Conservation (phyloP, 1,140 invertebrate species). For the Zophobas morio region DNA sequence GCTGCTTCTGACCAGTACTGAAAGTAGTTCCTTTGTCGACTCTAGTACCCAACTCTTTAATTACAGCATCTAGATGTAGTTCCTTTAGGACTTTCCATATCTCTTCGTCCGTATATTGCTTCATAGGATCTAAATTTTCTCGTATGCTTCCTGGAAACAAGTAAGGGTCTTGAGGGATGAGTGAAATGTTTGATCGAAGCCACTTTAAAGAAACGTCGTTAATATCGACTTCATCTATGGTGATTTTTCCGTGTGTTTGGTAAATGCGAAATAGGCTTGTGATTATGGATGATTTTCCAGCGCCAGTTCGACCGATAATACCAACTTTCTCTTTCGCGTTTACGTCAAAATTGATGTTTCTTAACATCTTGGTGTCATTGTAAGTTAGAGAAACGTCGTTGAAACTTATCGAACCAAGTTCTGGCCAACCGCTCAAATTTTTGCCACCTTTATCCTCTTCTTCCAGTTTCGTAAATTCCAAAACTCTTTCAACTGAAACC, state of each 20-base stretch:
- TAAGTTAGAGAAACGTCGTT: slow-evolving; percentile 78
- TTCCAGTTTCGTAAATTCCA: slow-evolving; percentile 18
- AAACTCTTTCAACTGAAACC: slow-evolving; percentile 81
- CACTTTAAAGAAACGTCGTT: slow-evolving; percentile 74
- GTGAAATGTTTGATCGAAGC: slow-evolving; percentile 73
- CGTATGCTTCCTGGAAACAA: slow-evolving; percentile 73
- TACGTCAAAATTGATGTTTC: slow-evolving; percentile 75
- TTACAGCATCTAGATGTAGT: slow-evolving; percentile 62
- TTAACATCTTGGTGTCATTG: slow-evolving; percentile 77
- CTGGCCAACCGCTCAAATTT: slow-evolving; percentile 47
- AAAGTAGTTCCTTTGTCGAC: slow-evolving; percentile 82
- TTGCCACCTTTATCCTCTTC: slow-evolving; percentile 23
- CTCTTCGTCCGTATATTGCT: slow-evolving; percentile 68
- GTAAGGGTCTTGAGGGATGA: slow-evolving; percentile 77
- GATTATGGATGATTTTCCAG: slow-evolving; percentile 84
- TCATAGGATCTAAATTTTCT: slow-evolving; percentile 73
- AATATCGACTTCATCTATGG: slow-evolving; percentile 78
- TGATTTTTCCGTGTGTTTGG: slow-evolving; percentile 73
- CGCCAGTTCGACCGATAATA: slow-evolving; percentile 67
- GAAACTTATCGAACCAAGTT: slow-evolving; percentile 64
- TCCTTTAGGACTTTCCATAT: slow-evolving; percentile 63
- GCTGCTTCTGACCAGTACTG: slow-evolving; percentile 85
- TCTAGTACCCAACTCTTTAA: slow-evolving; percentile 56
- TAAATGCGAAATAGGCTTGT: slow-evolving; percentile 80
- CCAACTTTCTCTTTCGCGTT: slow-evolving; percentile 73